A percentile compares a stretch with the other conserved stretches of the same genome.
Conservation (phyloP, 2,797 vertebrate genomes). For the Oreochromis mossambicus region DNA sequence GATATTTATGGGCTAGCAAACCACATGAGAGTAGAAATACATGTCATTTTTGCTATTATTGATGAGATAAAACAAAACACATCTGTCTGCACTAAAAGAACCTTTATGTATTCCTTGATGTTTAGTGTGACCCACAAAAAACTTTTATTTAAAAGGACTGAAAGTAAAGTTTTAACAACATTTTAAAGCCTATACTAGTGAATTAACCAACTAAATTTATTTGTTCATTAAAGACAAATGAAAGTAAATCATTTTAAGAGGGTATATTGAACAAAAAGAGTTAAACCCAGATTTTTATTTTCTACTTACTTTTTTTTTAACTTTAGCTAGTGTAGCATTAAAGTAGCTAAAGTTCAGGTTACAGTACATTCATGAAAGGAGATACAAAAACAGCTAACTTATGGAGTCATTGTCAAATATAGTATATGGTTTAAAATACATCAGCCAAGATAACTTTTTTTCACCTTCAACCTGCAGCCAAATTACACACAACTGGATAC, state of each 20-base stretch:
- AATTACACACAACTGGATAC: slow-evolving; percentile 4
- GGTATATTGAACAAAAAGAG: neutral
- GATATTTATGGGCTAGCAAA: neutral
- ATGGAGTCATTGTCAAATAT: neutral
- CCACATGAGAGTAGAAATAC: neutral
- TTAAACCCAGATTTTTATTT: accelerated
- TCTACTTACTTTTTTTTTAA: accelerated
- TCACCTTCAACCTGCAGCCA: neutral
- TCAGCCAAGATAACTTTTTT: neutral
- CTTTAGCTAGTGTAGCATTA: neutral
- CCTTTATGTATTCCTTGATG: neutral
- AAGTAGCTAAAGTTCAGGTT: neutral
- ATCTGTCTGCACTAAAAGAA: slow-evolving; percentile 55
- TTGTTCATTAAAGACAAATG: neutral
- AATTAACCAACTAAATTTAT: neutral
- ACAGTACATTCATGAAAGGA: neutral
- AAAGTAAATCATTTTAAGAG: accelerated
- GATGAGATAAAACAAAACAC: slow-evolving; percentile 7
- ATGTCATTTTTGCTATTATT: neutral
- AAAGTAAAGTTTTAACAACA: neutral
- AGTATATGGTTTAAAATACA: neutral
- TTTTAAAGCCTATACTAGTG: neutral
- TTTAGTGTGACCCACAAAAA: neutral
- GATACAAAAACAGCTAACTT: neutral
- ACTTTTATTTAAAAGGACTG: neutral